Evolutionary conservation across 2,113 vertebrate genomes (phyloP), one percentile per base, ranked within the genome.

Genomic region (Gavialis gangeticus): DNA sequence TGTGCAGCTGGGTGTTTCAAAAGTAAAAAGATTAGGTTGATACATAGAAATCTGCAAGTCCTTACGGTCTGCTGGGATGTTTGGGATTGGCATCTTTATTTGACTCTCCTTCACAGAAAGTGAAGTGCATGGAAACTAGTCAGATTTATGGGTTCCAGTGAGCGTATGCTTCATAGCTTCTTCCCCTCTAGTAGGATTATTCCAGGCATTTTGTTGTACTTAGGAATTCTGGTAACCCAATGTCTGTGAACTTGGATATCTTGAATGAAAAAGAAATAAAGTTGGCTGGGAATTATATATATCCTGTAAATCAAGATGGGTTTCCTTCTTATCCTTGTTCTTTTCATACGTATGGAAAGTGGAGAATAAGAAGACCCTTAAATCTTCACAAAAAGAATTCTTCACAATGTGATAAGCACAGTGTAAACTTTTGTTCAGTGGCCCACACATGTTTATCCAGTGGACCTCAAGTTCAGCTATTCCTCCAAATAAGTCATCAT

Each of bases 41-140:
- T 67, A 18, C n/a, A 67, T 30, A 67, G 66, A n/a, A 30, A 30
- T 9, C 28, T 67, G 66, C 66, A 67, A 10, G 17, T 8, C 18
- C 17, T n/a, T 16, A 18, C 8, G 59, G 37, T 46, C 3, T 71
- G 77, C 28, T 19, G 78, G 30, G 12, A 8, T 10, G 10, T 2
- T 0, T 0, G 1, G 76, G 58, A 7, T 0, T 3, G 37, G 10
- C 77, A 85, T 60, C n/a, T 58, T 71, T 73, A 19, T 25, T 6
- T 24, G 19, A 37, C 37, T 30, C 15, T 37, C 67, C 73, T 55
- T 24, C 56, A 5, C 79, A 12, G 30, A 28, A 59, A 22, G 27
- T 19, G 24, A 63, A 69, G 46, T 56, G 54, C 11, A 6, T 27
- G 77, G 46, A 27, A 34, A 16, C 10, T 30, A 76, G 12, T 11